Percentiles rank a stretch among this genome's conserved stretches.
Conservation (phyloP, 2,113 vertebrate genomes). For the Anarhynchus alexandrinus region DNA sequence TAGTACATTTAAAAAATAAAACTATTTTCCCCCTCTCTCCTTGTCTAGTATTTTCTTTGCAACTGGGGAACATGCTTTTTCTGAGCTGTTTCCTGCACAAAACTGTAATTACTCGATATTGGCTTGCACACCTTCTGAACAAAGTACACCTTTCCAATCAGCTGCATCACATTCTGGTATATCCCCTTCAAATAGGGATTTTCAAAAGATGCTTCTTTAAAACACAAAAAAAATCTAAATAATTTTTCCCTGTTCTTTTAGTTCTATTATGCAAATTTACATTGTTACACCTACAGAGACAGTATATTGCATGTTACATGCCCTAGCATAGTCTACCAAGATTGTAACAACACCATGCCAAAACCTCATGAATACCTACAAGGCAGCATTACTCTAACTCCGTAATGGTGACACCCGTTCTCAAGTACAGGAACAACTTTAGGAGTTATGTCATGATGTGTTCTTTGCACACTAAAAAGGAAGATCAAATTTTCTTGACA, state of each 20-base stretch:
- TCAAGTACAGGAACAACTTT: not conserved
- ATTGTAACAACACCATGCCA: not conserved
- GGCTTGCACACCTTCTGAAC: not conserved
- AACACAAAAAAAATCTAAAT: not conserved
- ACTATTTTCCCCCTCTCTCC: not conserved
- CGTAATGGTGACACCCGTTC: not conserved
- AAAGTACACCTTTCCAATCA: not conserved
- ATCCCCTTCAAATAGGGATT: not conserved
- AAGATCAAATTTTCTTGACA: not conserved
- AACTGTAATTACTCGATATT: not conserved
- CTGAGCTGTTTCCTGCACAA: not conserved
- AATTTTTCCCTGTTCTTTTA: not conserved
- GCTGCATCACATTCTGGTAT: not conserved
- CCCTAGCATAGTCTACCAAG: not conserved
- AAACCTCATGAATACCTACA: not conserved
- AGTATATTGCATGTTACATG: not conserved
- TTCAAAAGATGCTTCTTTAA: not conserved
- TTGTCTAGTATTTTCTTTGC: not conserved
- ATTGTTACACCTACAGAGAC: not conserved
- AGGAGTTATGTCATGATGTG: not conserved
- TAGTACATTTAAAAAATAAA: not conserved
- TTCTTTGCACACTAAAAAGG: not conserved
- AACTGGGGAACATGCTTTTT: not conserved
- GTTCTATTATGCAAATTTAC: not conserved
- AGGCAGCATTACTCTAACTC: not conserved